These are phyloP conservation scores for Cebidichthys violaceus DNA, from an alignment of 2,113 vertebrate genomes.

Conservation along the genomic window DNA sequence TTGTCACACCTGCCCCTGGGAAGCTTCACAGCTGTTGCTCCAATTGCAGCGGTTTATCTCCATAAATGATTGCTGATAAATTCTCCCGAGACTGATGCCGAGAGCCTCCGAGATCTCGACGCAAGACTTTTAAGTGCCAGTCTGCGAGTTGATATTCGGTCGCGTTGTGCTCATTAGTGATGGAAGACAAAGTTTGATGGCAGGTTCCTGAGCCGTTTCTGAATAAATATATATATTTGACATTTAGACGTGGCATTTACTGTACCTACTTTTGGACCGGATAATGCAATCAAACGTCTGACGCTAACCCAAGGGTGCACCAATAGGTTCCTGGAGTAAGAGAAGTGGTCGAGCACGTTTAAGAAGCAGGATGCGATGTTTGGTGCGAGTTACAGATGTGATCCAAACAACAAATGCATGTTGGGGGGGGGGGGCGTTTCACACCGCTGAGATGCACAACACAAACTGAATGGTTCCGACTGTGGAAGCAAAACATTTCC, in stretches of 20 bases:
- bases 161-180: slow-evolving; percentile 69
- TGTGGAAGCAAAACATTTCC: background rate
- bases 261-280: slow-evolving; percentile 8
- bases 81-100: slow-evolving; percentile 68
- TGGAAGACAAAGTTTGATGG: slow-evolving; percentile 48
- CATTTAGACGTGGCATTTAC: slow-evolving; percentile 61
- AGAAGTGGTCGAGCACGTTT: background rate
- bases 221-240: slow-evolving; percentile 43
- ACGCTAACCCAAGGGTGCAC: background rate
- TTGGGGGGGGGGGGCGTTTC: background rate
- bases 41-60: slow-evolving; percentile 76
- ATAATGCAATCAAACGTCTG: slow-evolving; percentile 5
- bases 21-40: slow-evolving; percentile 79
- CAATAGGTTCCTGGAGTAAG: background rate
- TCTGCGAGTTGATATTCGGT: slow-evolving; percentile 60
- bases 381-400: background rate
- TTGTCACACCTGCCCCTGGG: slow-evolving; percentile 76
- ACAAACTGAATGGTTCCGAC: background rate
- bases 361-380: background rate
- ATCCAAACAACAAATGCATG: slow-evolving; percentile 3
- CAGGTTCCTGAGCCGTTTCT: slow-evolving; percentile 31
- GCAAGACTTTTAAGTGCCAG: slow-evolving; percentile 52
- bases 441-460: background rate
- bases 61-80: slow-evolving; percentile 81
- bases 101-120: slow-evolving; percentile 67